A percentile compares a stretch with the other conserved stretches of the same genome.
Conservation (phyloP, 2,888 invertebrate species). For the Palloptera scutellata region DNA sequence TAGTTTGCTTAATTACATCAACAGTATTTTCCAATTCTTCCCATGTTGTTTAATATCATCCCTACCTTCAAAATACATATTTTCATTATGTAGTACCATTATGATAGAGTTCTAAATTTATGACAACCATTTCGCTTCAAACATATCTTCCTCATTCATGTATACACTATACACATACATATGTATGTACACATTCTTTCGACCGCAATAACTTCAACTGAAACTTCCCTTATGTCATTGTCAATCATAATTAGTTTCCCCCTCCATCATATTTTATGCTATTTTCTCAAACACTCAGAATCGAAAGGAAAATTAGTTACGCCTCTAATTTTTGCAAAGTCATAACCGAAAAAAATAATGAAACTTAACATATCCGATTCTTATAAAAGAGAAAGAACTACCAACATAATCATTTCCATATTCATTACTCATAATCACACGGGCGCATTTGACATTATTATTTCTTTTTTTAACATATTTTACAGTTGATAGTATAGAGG, state of each 20-base stretch:
- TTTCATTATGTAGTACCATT: too few relatives aligned
- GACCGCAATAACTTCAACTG: background rate
- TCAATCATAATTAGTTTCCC: constrained; percentile 60
- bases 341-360: background rate
- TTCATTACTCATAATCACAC: constrained; percentile 32
- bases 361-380: background rate
- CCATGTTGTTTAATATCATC: too few relatives aligned
- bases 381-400: background rate
- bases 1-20: too few relatives aligned
- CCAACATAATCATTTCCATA: constrained; percentile 26
- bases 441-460: background rate
- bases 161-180: background rate
- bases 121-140: too few relatives aligned
- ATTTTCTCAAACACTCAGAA: background rate
- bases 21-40: too few relatives aligned
- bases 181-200: constrained; percentile 5
- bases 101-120: too few relatives aligned
- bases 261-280: background rate
- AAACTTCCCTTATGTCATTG: constrained; percentile 43
- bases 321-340: background rate
- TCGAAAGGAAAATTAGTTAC: background rate
- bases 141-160: too few relatives aligned
- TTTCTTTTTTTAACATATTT: background rate
- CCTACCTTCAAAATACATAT: too few relatives aligned
- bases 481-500: too few relatives aligned